These are phyloP conservation scores for Loxodonta africana DNA, from an alignment of 2,113 vertebrate genomes.

Conservation along the genomic window DNA sequence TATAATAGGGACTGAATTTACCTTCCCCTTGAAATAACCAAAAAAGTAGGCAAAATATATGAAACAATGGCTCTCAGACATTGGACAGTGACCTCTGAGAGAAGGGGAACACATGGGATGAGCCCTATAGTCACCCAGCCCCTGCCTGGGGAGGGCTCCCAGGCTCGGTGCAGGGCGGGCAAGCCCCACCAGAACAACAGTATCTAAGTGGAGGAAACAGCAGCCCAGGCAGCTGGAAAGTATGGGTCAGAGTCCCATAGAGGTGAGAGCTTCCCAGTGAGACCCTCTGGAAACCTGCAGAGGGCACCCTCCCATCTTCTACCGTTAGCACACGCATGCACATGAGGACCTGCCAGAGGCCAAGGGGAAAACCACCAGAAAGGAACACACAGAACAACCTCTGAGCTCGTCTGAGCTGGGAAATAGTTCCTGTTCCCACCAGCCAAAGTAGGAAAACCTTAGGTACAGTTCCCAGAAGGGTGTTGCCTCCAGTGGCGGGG, in stretches of 20 bases:
- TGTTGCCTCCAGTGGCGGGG: no score
- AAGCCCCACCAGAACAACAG: neutral
- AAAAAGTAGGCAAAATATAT: neutral
- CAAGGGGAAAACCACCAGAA: neutral
- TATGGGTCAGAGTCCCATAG: neutral
- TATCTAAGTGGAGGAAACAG: neutral
- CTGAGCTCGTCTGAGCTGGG: neutral
- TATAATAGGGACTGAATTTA: neutral
- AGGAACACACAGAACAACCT: neutral
- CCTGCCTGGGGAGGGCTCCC: neutral
- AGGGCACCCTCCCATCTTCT: neutral
- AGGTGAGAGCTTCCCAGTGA: neutral
- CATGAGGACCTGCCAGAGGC: neutral
- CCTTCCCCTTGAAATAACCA: neutral
- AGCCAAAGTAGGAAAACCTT: neutral
- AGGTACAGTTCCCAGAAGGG: neutral
- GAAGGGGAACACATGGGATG: fast-evolving
- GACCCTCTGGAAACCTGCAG: neutral
- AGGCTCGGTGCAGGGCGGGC: neutral
- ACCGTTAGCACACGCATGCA: neutral
- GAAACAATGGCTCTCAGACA: neutral
- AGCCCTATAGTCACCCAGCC: neutral
- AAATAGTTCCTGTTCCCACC: neutral
- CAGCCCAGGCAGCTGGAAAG: neutral
- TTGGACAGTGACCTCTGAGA: neutral